Base-by-base conservation (phyloP, 1,140 invertebrate species). In the Leucophenga varia region DNA sequence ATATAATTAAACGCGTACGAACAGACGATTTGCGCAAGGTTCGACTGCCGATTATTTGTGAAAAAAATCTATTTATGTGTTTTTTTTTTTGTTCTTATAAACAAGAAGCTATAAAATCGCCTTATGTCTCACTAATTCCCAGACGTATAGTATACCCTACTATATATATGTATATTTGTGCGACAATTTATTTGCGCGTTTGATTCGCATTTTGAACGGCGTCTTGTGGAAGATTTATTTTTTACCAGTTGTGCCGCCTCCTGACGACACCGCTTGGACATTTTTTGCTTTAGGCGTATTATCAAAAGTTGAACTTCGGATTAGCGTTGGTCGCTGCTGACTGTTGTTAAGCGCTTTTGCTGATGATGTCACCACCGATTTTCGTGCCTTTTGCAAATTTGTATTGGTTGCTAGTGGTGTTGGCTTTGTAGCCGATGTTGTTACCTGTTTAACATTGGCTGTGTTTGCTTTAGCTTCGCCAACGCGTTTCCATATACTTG, bases 401-500 rank as follows among this genome's bases (percentile, higher is more conserved):
- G 59, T n/a, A n/a, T n/a, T 44, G 13, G 36, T 21, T 3, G 16
- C 32, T 38, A 37, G 22, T 45, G 41, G 49, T 36, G 47, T 49
- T 9, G 38, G 14, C n/a, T n/a, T 76, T 35, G 88, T 83, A 83
- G 83, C 86, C 2, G 86, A 82, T 49, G 82, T 80, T 9, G 79
- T 82, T 49, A 89, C 85, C 32, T 79, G 79, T 39, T 42, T 80
- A 84, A 35, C 84, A 86, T 53, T 22, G 31, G 39, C 13, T n/a
- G n/a, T n/a, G n/a, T 48, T 54, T 12, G 43, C 36, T 34, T 72
- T 74, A n/a, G 76, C 84, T 25, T 90, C 85, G 60, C 91, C 89
- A 2, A 88, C 87, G 59, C 84, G 87, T 57, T 91, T 94, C 91
- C 91, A 94, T 10, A 95, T 78, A 61, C 82, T 89, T 1, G 91